Evolutionary conservation across 2,797 vertebrate genomes (phyloP), one percentile per base, ranked within the genome.

Genomic region (Tolypeutes matacus): DNA sequence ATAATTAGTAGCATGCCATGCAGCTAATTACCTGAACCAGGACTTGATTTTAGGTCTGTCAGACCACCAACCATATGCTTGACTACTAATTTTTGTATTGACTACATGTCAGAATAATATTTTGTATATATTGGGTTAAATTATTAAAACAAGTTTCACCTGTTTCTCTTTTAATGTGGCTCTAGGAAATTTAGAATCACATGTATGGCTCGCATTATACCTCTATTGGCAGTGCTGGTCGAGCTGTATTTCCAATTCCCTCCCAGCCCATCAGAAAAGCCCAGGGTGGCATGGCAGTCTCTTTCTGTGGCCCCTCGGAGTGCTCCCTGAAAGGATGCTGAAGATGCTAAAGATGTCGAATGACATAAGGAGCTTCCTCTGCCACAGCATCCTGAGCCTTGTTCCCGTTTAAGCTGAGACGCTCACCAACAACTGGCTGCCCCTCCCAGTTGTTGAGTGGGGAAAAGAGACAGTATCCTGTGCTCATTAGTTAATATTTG

Each of bases 401-500:
- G 53, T 62, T 88, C 64, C 67, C 53, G 34, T 80, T 39, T 73
- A 96, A 84, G 31, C 27, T 58, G 53, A 82, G n/a, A 51, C 58
- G 86, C n/a, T 65, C 39, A 85, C 72, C 92, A 78, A 46, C 69
- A 21, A 56, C 56, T 56, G 29, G 18, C 53, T 75, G 49, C 51
- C 56, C 73, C 15, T 87, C 85, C 62, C 21, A 20, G 69, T 21
- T 81, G 49, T 29, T 7, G 31, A 53, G 53, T 23, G 69, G 34
- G 10, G 60, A 5, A 18, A 60, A 36, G 72, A 56, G 42, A 46
- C 51, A 42, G 78, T 82, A 31, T 82, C 69, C 86, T 77, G 64
- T 62, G 39, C 67, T 97, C 86, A 95, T 97, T 96, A 97, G 95
- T 80, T 94, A 96, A 96, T 95, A 96, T 96, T 93, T 95, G 89